These are phyloP conservation scores for Lasiurus borealis DNA, from an alignment of 2,113 vertebrate genomes.

Conservation along the genomic window DNA sequence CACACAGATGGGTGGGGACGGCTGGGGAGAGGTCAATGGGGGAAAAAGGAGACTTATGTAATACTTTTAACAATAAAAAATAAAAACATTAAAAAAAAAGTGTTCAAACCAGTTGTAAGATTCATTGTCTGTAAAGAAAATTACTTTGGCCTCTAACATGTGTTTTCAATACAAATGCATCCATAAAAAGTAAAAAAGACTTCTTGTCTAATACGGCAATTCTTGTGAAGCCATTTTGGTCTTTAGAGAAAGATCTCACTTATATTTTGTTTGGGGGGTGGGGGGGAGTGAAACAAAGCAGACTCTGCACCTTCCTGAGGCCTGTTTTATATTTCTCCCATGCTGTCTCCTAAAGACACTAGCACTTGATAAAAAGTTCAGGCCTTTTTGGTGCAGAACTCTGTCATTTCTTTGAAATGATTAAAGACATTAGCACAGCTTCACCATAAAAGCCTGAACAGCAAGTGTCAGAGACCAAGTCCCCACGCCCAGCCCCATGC, in stretches of 20 bases:
- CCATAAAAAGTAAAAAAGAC: conserved; percentile 75
- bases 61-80: too few species aligned
- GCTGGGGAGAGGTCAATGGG: too few species aligned
- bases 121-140: conserved; percentile 80
- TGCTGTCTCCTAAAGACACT: conserved; percentile 80
- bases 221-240: conserved; percentile 74
- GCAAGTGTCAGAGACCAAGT: not conserved
- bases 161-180: conserved; percentile 74
- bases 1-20: too few species aligned
- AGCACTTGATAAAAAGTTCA: conserved; percentile 82
- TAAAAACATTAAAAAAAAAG: not conserved
- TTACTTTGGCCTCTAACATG: conserved; percentile 69
- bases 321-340: conserved; percentile 83
- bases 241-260: conserved; percentile 78
- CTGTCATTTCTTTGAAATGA: conserved; percentile 66
- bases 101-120: conserved; percentile 49
- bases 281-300: conserved; percentile 61
- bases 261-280: conserved; percentile 45
- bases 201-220: conserved; percentile 55
- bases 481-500: not conserved
- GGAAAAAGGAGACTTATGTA: too few species aligned
- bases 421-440: conserved; percentile 68
- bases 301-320: conserved; percentile 73
- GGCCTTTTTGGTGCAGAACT: conserved; percentile 47
- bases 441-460: conserved; percentile 35